These are phyloP conservation scores for Prionace glauca DNA, from an alignment of 2,797 vertebrate genomes.

Conservation along the genomic window DNA sequence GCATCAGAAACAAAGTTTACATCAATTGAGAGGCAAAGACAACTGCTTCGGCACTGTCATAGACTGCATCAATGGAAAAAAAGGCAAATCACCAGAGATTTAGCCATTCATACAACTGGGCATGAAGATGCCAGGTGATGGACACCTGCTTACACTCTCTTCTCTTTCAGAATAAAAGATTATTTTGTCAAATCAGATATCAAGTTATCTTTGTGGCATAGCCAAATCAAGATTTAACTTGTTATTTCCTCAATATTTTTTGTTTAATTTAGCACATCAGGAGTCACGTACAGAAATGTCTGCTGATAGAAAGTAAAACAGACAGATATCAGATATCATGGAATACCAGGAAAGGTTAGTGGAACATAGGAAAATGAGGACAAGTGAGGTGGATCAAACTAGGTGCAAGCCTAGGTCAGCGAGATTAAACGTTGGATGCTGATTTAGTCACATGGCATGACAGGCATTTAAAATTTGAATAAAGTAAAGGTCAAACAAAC, in stretches of 20 bases:
- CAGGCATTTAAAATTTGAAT: neutral
- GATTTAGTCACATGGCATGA: neutral
- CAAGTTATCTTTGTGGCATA: neutral
- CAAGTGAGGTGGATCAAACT: neutral
- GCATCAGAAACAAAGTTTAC: neutral
- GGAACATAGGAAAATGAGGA: neutral
- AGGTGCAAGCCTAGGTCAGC: neutral
- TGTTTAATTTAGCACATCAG: neutral
- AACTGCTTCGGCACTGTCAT: neutral
- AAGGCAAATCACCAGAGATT: neutral
- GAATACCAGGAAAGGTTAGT: neutral
- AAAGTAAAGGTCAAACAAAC: neutral
- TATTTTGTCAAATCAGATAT: neutral
- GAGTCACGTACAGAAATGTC: neutral
- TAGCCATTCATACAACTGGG: neutral
- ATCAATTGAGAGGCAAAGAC: neutral
- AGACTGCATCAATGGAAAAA: neutral
- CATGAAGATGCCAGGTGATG: neutral
- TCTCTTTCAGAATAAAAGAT: neutral
- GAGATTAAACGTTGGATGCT: neutral
- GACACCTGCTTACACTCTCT: neutral
- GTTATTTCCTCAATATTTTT: neutral
- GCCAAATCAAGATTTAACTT: neutral
- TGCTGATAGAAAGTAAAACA: neutral
- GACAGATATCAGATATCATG: neutral